phyloP scores from a whole-genome alignment of 2,888 invertebrate genomes.

The Xylocampa areola region DNA sequence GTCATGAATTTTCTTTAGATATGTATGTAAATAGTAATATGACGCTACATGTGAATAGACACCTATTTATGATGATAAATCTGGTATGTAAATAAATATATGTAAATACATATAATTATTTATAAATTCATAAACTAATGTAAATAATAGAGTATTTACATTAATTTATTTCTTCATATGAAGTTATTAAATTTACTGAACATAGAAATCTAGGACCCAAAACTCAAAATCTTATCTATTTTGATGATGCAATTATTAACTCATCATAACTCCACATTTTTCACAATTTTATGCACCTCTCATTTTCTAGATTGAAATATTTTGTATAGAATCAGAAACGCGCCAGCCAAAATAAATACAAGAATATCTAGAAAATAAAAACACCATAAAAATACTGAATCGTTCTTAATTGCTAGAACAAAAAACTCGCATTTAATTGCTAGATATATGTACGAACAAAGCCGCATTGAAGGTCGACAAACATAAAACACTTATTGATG shows the following conservation, averaged over 20 bases:
- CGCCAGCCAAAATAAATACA: neutral
- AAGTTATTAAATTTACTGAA: too few species aligned
- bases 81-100: too few species aligned
- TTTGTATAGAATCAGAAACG: neutral
- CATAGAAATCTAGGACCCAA: too few species aligned
- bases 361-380: constrained; percentile 2
- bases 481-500: constrained; percentile 30
- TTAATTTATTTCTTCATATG: too few species aligned
- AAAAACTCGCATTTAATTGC: constrained; percentile 44
- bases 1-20: constrained; percentile 14
- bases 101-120: too few species aligned
- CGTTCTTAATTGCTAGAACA: constrained; percentile 28
- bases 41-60: too few species aligned
- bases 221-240: constrained; percentile 8
- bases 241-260: constrained; percentile 23
- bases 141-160: too few species aligned
- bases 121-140: too few species aligned
- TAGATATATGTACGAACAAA: constrained; percentile 36
- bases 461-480: constrained; percentile 47
- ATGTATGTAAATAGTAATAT: constrained; percentile 2
- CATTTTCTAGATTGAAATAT: neutral
- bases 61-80: too few species aligned
- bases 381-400: constrained; percentile 26
- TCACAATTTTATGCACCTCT: too few species aligned
- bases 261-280: constrained; percentile 23